Evolutionary conservation across 2,797 vertebrate genomes (phyloP), one percentile per base, ranked within the genome.

Genomic region (Uromys caudimaculatus): DNA sequence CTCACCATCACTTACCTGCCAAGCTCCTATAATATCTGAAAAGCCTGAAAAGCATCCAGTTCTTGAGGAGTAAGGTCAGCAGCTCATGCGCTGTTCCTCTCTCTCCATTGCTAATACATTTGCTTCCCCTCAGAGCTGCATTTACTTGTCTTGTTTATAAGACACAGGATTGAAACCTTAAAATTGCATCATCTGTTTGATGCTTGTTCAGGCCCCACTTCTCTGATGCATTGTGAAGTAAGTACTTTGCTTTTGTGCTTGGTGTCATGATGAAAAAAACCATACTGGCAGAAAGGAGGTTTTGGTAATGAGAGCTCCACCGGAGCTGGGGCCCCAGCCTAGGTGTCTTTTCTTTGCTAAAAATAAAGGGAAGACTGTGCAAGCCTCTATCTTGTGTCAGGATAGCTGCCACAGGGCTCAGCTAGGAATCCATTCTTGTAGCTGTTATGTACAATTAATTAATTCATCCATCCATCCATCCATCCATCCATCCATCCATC

Each of bases 261-360:
- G 71, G n/a, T 91, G 44, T 73, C 23, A 32, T n/a, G 84, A 73
- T 16, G 79, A 97, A 73, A 95, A 85, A 69, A 2, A 44, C 44
- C 11, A 24, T 92, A 3, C 5, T 0, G 0, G 27, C 32, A 29
- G 16, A 67, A 91, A 62, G 71, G 86, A 38, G 11, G 54, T 81
- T 83, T 41, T 56, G 75, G 14, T 35, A 73, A 64, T 54, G 60
- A 91, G 44, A 52, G 21, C 19, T 76, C 50, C 24, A 58, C 38
- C 23, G 73, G 75, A 44, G 32, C 12, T 4, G 3, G 50, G 58
- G 11, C 4, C 23, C 23, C n/a, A 56, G 44, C 21, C 35, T 76
- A 32, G 47, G 32, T 44, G n/a, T 58, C 75, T 50, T 90, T 67
- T 44, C 89, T 84, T 95, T 67, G 78, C 86, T 38, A 87, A 50